phyloP scores from a whole-genome alignment of 2,797 vertebrate genomes.

The Helarctos malayanus region DNA sequence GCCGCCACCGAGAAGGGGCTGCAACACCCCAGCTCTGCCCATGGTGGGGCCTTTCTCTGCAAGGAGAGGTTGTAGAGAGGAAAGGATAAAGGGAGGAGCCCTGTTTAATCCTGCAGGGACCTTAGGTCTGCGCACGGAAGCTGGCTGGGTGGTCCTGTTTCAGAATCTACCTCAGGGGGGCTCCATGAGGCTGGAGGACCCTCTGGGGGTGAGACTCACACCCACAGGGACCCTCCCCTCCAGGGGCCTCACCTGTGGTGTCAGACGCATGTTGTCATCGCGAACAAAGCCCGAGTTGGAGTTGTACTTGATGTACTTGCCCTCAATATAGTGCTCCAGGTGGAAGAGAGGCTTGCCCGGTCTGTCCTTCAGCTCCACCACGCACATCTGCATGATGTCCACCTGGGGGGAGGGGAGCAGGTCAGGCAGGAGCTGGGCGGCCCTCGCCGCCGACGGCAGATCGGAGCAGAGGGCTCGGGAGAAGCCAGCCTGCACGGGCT shows the following conservation, averaged over 20 bases:
- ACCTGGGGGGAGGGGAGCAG: slow-evolving; percentile 90
- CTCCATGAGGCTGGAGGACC: background rate
- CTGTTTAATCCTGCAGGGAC: background rate
- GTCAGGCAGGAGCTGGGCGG: background rate
- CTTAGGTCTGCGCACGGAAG: background rate
- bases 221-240: background rate
- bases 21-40: background rate
- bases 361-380: slow-evolving; percentile 94
- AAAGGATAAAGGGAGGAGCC: background rate
- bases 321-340: slow-evolving; percentile 99
- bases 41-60: rapidly evolving
- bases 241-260: slow-evolving; percentile 93
- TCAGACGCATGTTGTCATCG: slow-evolving; percentile 97
- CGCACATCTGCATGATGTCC: slow-evolving; percentile 99
- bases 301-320: slow-evolving; percentile 99
- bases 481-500: background rate
- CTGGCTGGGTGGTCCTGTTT: background rate
- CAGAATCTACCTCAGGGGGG: background rate
- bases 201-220: background rate
- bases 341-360: slow-evolving; percentile 95
- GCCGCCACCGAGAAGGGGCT: background rate
- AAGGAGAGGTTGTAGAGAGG: background rate
- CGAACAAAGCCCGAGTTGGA: slow-evolving; percentile 99
- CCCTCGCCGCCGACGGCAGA: background rate
- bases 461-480: background rate